These are phyloP conservation scores for Crotophaga sulcirostris DNA, from an alignment of 2,113 vertebrate species.

Conservation along the genomic window DNA sequence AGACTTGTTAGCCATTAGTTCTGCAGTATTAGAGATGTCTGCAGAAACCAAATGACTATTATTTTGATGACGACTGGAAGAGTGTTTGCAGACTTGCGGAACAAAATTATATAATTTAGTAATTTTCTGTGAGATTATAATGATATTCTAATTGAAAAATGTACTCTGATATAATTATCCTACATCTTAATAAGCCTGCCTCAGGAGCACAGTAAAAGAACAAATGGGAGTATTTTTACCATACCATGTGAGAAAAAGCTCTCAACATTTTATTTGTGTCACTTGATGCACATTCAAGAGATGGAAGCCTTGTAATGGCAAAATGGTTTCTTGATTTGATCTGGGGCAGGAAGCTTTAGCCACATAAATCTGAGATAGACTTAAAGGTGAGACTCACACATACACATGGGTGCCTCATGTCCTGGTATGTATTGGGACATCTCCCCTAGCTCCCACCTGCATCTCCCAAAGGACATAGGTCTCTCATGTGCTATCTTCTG, in stretches of 20 bases:
- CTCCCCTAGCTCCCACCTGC: background rate
- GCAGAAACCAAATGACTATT: background rate
- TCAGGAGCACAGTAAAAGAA: background rate
- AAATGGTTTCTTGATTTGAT: background rate
- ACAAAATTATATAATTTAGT: background rate
- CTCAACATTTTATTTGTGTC: background rate
- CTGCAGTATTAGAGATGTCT: background rate
- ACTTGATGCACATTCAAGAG: background rate
- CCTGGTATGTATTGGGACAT: fast-evolving
- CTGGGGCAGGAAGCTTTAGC: background rate
- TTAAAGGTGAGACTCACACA: background rate
- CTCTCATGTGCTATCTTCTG: background rate
- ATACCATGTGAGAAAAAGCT: background rate
- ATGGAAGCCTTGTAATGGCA: background rate
- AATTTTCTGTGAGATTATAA: conserved; percentile 13
- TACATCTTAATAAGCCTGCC: background rate
- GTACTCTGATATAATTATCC: background rate
- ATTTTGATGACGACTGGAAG: background rate
- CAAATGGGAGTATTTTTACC: background rate
- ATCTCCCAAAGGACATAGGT: background rate
- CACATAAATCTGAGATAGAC: background rate
- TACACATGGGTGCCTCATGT: fast-evolving
- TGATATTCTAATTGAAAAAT: conserved; percentile 24
- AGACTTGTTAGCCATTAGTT: background rate
- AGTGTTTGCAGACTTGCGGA: background rate